Evolutionary conservation across 2,797 vertebrate genomes (phyloP).

Genomic region (Orestias chungarensis): DNA sequence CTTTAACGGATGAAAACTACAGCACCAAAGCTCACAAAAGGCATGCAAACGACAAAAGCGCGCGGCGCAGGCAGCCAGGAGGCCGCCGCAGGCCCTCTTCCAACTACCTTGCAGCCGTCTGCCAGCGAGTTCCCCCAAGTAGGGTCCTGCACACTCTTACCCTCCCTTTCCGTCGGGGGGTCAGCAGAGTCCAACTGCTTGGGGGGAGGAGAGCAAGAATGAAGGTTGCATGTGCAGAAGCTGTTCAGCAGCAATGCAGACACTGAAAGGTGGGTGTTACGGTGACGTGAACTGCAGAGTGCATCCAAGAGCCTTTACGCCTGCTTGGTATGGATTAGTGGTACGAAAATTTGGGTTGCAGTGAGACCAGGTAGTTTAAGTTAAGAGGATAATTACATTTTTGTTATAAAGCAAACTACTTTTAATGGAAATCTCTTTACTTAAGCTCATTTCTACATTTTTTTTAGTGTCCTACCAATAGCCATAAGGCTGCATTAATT

Average conservation of each 20-base stretch:
- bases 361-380: not conserved
- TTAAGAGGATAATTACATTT: too few relatives aligned
- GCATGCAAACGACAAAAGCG: conserved; percentile 44
- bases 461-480: not conserved
- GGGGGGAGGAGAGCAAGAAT: conserved; percentile 74
- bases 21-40: conserved; percentile 56
- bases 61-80: conserved; percentile 30
- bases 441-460: not conserved
- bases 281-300: conserved; percentile 45
- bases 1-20: conserved; percentile 42
- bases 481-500: not conserved
- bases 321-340: not conserved
- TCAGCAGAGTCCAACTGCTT: conserved; percentile 82
- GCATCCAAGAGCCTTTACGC: not conserved
- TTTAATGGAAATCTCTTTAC: not conserved
- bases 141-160: conserved; percentile 80
- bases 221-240: conserved; percentile 69
- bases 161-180: conserved; percentile 77
- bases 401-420: not conserved
- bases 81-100: conserved; percentile 53
- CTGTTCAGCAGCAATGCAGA: conserved; percentile 61
- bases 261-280: conserved; percentile 52
- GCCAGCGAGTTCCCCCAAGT: conserved; percentile 83
- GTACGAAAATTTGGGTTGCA: not conserved
- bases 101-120: conserved; percentile 85